These are phyloP conservation scores for Panagrolaimus sp. DNA, from an alignment of 1,140 invertebrate genomes.

Conservation along the genomic window DNA sequence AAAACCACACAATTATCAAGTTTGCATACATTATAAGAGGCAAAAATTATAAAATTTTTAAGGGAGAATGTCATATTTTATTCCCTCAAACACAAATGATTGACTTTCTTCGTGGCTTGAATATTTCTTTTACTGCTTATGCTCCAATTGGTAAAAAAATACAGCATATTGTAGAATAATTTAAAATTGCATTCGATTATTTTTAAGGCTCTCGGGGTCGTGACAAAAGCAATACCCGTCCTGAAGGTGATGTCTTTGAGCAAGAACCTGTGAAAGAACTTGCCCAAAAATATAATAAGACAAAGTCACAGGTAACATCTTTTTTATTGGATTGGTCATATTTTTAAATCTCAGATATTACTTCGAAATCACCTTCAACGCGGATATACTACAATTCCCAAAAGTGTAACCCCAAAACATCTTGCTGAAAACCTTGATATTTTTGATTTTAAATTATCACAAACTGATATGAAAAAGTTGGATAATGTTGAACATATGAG, in stretches of 20 bases:
- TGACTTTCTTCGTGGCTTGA: background rate
- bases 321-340: too few species aligned
- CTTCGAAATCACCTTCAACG: too few species aligned
- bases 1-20: background rate
- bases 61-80: constrained; percentile 1
- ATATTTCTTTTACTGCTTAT: background rate
- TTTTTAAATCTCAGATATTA: too few species aligned
- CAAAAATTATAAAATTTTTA: background rate
- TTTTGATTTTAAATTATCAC: too few species aligned
- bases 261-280: background rate
- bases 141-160: background rate
- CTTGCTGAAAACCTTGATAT: too few species aligned
- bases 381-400: too few species aligned
- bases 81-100: background rate
- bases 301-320: background rate
- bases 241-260: background rate
- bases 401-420: too few species aligned
- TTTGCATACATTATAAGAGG: background rate
- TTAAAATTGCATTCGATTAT: too few species aligned
- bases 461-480: too few species aligned
- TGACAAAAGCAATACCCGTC: background rate
- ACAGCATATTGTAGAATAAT: too few species aligned
- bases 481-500: too few species aligned
- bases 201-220: background rate
- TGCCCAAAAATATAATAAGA: background rate